phyloP scores from a whole-genome alignment of 2,888 invertebrate species.

The Lithosia quadra region DNA sequence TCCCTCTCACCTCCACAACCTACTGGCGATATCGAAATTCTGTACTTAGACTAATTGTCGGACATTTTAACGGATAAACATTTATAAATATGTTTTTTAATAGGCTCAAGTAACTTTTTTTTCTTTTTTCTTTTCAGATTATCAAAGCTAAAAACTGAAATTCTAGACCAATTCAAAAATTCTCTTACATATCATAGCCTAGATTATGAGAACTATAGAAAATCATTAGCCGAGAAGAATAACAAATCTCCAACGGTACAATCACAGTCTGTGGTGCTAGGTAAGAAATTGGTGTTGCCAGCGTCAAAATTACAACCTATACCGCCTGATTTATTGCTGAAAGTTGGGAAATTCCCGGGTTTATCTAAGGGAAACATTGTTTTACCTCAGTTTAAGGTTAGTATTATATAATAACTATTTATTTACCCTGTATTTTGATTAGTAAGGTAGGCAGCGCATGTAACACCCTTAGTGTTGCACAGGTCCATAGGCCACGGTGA shows the following conservation, averaged over 20 bases:
- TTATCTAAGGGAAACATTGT: slow-evolving; percentile 36
- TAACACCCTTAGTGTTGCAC: no score
- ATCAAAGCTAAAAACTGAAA: slow-evolving; percentile 58
- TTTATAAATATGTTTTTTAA: no score
- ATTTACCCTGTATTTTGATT: not conserved
- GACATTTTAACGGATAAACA: no score
- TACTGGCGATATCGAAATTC: no score
- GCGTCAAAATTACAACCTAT: slow-evolving; percentile 77
- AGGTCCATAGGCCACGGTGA: no score
- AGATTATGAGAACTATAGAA: slow-evolving; percentile 56
- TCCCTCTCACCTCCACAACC: no score
- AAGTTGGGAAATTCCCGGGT: slow-evolving; percentile 56
- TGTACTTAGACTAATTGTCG: no score
- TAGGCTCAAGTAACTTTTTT: no score
- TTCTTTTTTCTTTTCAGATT: slow-evolving; percentile 60
- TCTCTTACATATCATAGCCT: slow-evolving; percentile 52
- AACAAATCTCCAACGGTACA: not conserved
- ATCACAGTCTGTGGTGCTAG: slow-evolving; percentile 5
- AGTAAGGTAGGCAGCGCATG: no score
- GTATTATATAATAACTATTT: not conserved
- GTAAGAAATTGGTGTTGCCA: slow-evolving; percentile 70
- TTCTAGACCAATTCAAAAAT: slow-evolving; percentile 58
- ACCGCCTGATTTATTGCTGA: slow-evolving; percentile 71
- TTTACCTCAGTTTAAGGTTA: slow-evolving; percentile 40
- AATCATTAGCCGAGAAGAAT: not conserved